A percentile compares a stretch with the other conserved stretches of the same genome.
These are phyloP conservation scores for Carpatolechia fugitivella DNA, from an alignment of 2,888 invertebrate species.

Conservation along the genomic window DNA sequence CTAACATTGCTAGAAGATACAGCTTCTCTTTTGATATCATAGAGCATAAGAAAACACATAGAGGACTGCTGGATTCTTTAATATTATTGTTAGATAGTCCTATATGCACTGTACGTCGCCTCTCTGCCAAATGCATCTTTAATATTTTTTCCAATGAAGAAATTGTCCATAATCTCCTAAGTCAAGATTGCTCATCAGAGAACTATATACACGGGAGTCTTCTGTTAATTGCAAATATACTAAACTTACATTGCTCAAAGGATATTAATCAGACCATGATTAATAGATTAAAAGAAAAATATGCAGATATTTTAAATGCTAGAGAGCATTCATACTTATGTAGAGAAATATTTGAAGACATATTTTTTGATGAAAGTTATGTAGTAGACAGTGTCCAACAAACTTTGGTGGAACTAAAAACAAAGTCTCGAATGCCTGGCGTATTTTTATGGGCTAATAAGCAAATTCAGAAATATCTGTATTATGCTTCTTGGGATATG, in stretches of 20 bases:
- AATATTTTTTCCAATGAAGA: constrained; percentile 53
- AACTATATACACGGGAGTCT: constrained; percentile 62
- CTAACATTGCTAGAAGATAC: constrained; percentile 62
- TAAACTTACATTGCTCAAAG: constrained; percentile 33
- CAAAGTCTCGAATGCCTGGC: constrained; percentile 42
- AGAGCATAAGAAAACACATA: constrained; percentile 30
- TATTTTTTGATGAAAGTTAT: constrained; percentile 26
- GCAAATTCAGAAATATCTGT: constrained; percentile 40
- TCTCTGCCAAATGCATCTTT: constrained; percentile 63
- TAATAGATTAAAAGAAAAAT: constrained; percentile 33
- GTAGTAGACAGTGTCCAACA: constrained; percentile 30
- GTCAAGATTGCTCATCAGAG: constrained; percentile 38
- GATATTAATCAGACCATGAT: constrained; percentile 19
- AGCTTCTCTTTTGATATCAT: constrained; percentile 44
- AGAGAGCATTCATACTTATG: constrained; percentile 49
- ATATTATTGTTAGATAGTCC: constrained; percentile 58
- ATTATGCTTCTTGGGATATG: constrained; percentile 37
- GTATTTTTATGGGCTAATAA: constrained; percentile 49
- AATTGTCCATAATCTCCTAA: constrained; percentile 35
- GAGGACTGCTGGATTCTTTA: constrained; percentile 44
- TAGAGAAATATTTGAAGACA: constrained; percentile 44
- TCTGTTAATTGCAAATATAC: constrained; percentile 43
- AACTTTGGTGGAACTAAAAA: constrained; percentile 38
- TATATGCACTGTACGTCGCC: constrained; percentile 62
- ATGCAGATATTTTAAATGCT: constrained; percentile 27